These are phyloP conservation scores for Aphelocoma californica DNA, from an alignment of 2,797 vertebrate genomes.

Conservation along the genomic window DNA sequence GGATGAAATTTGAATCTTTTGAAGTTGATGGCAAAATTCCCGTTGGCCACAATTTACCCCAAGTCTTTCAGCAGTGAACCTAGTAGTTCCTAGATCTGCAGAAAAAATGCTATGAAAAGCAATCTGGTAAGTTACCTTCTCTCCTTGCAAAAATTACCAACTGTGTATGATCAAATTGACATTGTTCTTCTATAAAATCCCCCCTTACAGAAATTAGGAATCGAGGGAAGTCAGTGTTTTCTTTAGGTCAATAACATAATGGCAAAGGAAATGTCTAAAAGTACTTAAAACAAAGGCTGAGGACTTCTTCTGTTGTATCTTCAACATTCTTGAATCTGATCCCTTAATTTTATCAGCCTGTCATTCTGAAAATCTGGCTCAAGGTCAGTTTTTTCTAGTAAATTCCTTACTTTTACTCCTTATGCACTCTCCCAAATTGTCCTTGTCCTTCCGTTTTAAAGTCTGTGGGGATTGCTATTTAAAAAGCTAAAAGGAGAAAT, in stretches of 20 bases:
- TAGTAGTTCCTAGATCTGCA: not conserved
- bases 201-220: not conserved
- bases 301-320: not conserved
- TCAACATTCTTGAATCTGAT: not conserved
- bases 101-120: not conserved
- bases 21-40: slow-evolving; percentile 47
- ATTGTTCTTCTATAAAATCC: not conserved
- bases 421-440: not conserved
- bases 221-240: not conserved
- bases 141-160: not conserved
- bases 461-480: not conserved
- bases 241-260: not conserved
- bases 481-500: not conserved
- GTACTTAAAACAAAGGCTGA: not conserved
- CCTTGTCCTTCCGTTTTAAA: not conserved
- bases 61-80: not conserved
- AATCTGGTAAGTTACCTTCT: not conserved
- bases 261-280: not conserved
- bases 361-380: not conserved
- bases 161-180: not conserved
- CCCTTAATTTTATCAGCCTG: not conserved
- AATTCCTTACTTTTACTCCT: not conserved
- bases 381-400: not conserved
- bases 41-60: slow-evolving; percentile 4
- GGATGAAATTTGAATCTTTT: slow-evolving; percentile 20